phyloP scores from a whole-genome alignment of 2,797 vertebrate species.

The Hylomyscus alleni region DNA sequence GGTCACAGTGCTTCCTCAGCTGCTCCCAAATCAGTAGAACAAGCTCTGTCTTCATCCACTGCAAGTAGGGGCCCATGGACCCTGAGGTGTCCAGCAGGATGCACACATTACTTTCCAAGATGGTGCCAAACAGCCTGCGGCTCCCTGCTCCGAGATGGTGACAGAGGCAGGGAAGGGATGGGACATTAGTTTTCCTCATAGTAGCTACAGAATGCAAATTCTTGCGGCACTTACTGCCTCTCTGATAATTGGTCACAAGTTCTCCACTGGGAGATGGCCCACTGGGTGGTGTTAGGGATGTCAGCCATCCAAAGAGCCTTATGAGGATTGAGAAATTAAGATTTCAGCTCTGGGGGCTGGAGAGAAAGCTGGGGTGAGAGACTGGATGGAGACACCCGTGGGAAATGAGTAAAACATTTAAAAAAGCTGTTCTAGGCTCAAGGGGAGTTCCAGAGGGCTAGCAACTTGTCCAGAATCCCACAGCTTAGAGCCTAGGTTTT shows the following conservation, averaged over 20 bases:
- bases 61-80: constrained; percentile 89
- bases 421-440: neutral
- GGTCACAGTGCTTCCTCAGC: constrained; percentile 86
- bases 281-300: neutral
- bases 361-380: neutral
- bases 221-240: neutral
- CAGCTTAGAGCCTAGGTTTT: neutral
- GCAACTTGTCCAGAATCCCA: neutral
- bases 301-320: neutral
- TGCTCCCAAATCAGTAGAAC: constrained; percentile 93
- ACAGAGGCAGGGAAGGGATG: neutral
- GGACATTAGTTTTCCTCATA: neutral
- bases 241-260: neutral
- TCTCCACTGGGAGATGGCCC: neutral
- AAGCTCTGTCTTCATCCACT: constrained; percentile 87
- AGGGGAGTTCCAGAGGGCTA: neutral
- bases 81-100: constrained; percentile 92
- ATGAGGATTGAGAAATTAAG: neutral
- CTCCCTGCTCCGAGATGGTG: constrained; percentile 87
- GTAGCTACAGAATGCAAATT: neutral
- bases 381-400: neutral
- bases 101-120: constrained; percentile 91
- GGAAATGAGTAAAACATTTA: neutral
- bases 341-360: neutral
- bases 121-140: constrained; percentile 89